Base-by-base conservation (phyloP, 2,797 vertebrate species). In the Cyclopterus lumpus region DNA sequence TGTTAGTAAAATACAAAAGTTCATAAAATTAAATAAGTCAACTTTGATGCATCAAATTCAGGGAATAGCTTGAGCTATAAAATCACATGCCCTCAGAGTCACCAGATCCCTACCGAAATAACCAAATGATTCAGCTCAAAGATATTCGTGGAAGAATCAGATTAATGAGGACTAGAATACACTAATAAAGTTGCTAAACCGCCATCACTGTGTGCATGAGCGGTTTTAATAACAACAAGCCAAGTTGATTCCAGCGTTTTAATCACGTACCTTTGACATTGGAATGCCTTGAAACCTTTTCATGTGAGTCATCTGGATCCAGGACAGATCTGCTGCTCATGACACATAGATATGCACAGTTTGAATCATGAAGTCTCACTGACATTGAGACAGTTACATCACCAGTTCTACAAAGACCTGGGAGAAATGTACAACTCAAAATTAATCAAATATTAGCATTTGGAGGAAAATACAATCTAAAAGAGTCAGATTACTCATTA, bases 201-300 rank as follows among this genome's bases (percentile, higher is more conserved):
- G 2, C 1, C n/a, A 3, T 0, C 0, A 10, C 34, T 55, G 6
- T 36, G 7, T 28, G 30, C 24, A 34, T 36, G 6, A 60, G 36
- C 0, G 5, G 16, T 51, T 68, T 30, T 7, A 49, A 34, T 18
- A 36, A 24, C 48, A 16, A 1, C 26, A 53, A 3, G 3, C 8
- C 4, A 26, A 59, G 2, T 54, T 53, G 16, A 11, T 26, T 53
- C 6, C 10, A 57, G 15, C 16, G 9, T 3, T n/a, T 30, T 11
- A 4, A 5, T 44, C 3, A 80, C 67, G 0, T 89, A 95, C 95
- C 94, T 94, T 95, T 5, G 94, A 95, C 94, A 95, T 95, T 36
- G 92, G 90, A 79, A 95, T 95, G 38, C 77, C 87, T 54, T 89
- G 83, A 74, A 95, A 95, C 63, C 9, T 79, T 81, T 89, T 90